Evolutionary conservation across 1,140 invertebrate species (phyloP).

Genomic region (Macrobrachium nipponense): DNA sequence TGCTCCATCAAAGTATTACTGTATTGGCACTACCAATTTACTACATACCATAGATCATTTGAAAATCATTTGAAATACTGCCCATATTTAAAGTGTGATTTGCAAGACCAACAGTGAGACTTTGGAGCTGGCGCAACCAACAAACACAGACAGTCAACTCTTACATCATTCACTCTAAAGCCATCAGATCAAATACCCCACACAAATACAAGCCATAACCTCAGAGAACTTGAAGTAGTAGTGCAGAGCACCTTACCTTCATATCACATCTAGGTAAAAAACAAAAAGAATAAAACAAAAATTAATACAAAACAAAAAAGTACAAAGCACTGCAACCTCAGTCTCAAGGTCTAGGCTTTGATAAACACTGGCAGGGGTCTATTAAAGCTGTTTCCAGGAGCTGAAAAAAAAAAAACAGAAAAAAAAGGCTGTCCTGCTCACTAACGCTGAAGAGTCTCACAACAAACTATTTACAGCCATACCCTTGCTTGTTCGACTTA

Average conservation of each 20-base stretch:
- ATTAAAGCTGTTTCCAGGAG: constrained; percentile 58
- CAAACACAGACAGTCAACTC: constrained; percentile 29
- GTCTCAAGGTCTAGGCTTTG: constrained; percentile 6
- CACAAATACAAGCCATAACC: constrained; percentile 33
- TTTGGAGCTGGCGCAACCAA: constrained; percentile 3
- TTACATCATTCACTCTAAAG: constrained; percentile 49
- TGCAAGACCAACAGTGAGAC: not conserved
- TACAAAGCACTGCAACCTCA: not conserved
- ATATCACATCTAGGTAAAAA: no score
- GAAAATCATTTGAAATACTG: no score
- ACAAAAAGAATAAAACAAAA: not conserved
- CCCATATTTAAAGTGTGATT: not conserved
- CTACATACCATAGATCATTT: not conserved
- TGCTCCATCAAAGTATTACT: no score
- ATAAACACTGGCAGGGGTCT: constrained; percentile 26
- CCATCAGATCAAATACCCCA: constrained; percentile 54
- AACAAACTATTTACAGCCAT: constrained; percentile 49
- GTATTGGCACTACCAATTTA: not conserved
- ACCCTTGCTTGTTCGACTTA: constrained; percentile 40
- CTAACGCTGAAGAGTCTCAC: constrained; percentile 56
- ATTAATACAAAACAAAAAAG: not conserved
- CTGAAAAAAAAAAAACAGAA: not conserved
- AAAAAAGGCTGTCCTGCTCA: constrained; percentile 47
- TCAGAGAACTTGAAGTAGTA: constrained; percentile 16
- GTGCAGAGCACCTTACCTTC: not conserved